Conservation (phyloP, 2,797 vertebrate genomes). For the Oreonectes daqikongensis region DNA sequence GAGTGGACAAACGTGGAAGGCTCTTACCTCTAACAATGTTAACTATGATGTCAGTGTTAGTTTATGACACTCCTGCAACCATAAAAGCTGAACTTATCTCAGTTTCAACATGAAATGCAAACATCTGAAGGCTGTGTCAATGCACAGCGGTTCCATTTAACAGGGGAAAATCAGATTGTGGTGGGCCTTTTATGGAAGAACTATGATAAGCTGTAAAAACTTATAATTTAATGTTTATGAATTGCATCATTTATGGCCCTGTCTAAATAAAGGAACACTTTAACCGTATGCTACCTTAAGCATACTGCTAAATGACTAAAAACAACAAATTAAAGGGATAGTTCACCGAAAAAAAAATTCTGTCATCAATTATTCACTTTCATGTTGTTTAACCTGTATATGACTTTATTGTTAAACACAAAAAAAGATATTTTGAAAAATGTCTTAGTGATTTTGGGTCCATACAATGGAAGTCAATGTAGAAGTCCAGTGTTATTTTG, state of each 20-base stretch:
- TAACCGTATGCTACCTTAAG: background rate
- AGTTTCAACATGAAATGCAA: constrained; percentile 22
- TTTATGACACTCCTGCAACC: constrained; percentile 14
- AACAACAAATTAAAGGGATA: background rate
- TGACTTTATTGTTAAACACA: no score
- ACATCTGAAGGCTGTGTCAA: constrained; percentile 10
- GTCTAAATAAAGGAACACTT: background rate
- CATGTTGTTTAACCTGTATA: no score
- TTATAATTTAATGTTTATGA: constrained; percentile 6
- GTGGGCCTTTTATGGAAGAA: constrained; percentile 10
- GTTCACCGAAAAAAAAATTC: no score
- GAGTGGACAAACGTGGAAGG: constrained; percentile 15
- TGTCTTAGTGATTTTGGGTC: no score
- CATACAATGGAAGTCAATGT: no score
- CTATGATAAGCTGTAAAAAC: constrained; percentile 36
- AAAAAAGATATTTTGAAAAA: no score
- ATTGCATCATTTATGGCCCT: constrained; percentile 21
- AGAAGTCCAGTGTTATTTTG: no score
- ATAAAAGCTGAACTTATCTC: constrained; percentile 27
- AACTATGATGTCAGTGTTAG: constrained; percentile 14
- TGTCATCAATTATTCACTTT: no score
- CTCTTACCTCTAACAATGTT: constrained; percentile 15
- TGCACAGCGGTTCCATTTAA: constrained; percentile 11
- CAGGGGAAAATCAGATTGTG: constrained; percentile 3
- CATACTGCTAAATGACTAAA: background rate